These are phyloP conservation scores for Drosophila ironensis DNA, from an alignment of 1,140 invertebrate genomes.

Conservation along the genomic window DNA sequence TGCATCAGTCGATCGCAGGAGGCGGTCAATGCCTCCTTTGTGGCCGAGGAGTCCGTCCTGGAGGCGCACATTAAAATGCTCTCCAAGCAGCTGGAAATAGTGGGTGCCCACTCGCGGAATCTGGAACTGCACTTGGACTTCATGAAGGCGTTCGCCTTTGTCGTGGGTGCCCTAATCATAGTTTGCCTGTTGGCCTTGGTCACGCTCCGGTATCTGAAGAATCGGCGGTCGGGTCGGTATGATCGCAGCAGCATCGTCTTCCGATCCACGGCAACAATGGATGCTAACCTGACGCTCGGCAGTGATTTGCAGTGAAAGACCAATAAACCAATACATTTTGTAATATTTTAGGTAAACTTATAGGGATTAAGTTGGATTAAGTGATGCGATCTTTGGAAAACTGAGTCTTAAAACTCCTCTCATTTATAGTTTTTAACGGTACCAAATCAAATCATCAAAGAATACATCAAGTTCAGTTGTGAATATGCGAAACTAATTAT, in stretches of 20 bases:
- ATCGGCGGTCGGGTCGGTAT: slow-evolving; percentile 50
- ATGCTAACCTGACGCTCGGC: slow-evolving; percentile 50
- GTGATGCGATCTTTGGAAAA: no score
- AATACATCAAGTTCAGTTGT: background rate
- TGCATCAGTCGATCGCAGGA: slow-evolving; percentile 47
- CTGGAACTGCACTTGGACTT: slow-evolving; percentile 57
- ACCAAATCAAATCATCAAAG: background rate
- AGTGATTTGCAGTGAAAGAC: slow-evolving; percentile 5
- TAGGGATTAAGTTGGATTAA: no score
- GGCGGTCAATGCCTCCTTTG: background rate
- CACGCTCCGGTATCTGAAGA: slow-evolving; percentile 29
- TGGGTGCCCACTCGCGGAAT: slow-evolving; percentile 46
- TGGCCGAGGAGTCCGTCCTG: slow-evolving; percentile 4
- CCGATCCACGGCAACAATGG: slow-evolving; percentile 66
- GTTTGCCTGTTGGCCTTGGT: slow-evolving; percentile 18
- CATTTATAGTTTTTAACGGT: no score
- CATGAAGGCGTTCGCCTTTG: slow-evolving; percentile 54
- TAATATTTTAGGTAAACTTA: no score
- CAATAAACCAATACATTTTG: no score
- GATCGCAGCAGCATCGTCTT: slow-evolving; percentile 72
- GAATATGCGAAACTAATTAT: background rate
- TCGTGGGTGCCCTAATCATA: slow-evolving; percentile 20
- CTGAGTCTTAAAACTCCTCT: no score
- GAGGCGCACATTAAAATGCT: slow-evolving; percentile 26
- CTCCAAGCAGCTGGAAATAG: slow-evolving; percentile 53